Evolutionary conservation across 2,113 vertebrate species (phyloP).

Genomic region (Hippocampus abdominalis): DNA sequence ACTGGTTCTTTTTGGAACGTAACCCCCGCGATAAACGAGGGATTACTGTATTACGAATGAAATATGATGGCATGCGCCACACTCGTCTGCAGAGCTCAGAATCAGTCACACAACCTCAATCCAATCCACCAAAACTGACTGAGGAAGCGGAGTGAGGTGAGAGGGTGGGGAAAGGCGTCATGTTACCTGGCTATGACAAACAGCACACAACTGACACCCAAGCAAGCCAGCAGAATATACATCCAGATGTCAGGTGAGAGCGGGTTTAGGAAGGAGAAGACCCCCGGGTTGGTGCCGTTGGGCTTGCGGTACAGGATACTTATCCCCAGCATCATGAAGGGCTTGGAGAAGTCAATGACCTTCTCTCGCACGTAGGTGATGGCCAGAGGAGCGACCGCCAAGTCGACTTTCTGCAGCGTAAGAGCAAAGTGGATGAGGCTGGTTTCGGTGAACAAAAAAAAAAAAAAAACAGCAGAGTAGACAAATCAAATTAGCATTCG

Average conservation of each 20-base stretch:
- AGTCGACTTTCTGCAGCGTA: conserved; percentile 88
- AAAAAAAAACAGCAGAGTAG: conserved; percentile 44
- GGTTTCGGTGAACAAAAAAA: conserved; percentile 36
- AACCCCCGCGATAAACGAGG: too few species aligned
- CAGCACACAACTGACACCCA: conserved; percentile 99
- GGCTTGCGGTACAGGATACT: conserved; percentile 98
- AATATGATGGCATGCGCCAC: too few species aligned
- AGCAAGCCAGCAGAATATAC: conserved; percentile 99
- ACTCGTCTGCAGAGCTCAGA: too few species aligned
- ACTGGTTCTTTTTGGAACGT: too few species aligned
- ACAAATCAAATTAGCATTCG: conserved; percentile 57
- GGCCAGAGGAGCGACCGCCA: conserved; percentile 94
- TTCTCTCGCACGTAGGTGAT: conserved; percentile 97
- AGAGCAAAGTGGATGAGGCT: conserved; percentile 7
- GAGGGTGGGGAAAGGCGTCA: conserved; percentile 74
- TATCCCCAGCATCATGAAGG: conserved; percentile 92
- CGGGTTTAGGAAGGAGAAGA: conserved; percentile 99
- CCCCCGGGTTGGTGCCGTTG: conserved; percentile 90
- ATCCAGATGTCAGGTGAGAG: conserved; percentile 99
- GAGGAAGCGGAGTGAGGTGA: conserved; percentile 64
- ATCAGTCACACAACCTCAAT: neutral
- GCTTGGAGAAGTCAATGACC: conserved; percentile 99
- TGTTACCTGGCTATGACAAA: conserved; percentile 99
- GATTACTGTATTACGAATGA: too few species aligned
- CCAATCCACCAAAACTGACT: conserved; percentile 45